These are phyloP conservation scores for Umimayanthus kanabou DNA, from an alignment of 92 coral and sea anemone species.

Conservation along the genomic window DNA sequence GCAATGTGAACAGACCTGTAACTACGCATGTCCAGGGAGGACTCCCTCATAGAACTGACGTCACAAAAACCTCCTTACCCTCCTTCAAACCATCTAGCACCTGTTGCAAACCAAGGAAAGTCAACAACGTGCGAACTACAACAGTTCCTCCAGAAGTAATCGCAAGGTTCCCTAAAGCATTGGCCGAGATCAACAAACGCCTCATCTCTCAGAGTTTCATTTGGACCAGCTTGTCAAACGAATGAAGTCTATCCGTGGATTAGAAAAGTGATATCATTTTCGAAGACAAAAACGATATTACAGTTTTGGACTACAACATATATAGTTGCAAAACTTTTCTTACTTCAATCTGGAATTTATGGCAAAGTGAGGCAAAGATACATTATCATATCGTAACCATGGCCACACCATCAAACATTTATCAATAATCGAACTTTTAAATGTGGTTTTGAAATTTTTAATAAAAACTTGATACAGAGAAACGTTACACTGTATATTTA, in stretches of 20 bases:
- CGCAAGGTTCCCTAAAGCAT: conserved; percentile 22
- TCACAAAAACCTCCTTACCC: background rate
- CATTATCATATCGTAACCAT: too few species aligned
- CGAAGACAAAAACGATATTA: background rate
- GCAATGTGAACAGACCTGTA: background rate
- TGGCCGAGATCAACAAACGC: conserved; percentile 38
- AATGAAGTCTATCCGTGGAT: background rate
- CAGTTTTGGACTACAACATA: background rate
- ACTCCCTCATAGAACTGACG: background rate
- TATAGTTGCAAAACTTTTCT: background rate
- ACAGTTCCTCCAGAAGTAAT: conserved; percentile 27
- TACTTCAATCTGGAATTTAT: background rate
- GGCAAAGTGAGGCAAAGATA: too few species aligned
- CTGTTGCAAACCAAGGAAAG: background rate
- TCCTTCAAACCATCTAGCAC: background rate
- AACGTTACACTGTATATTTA: too few species aligned
- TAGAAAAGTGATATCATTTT: background rate
- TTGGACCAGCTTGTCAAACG: conserved; percentile 42
- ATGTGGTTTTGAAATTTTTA: too few species aligned
- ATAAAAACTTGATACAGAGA: background rate
- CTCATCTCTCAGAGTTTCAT: conserved; percentile 34
- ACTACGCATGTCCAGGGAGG: background rate
- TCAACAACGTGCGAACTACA: background rate
- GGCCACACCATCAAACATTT: too few species aligned
- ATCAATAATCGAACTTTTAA: too few species aligned